Evolutionary conservation across 2,888 invertebrate genomes (phyloP).

Genomic region (Torymus auratus): DNA sequence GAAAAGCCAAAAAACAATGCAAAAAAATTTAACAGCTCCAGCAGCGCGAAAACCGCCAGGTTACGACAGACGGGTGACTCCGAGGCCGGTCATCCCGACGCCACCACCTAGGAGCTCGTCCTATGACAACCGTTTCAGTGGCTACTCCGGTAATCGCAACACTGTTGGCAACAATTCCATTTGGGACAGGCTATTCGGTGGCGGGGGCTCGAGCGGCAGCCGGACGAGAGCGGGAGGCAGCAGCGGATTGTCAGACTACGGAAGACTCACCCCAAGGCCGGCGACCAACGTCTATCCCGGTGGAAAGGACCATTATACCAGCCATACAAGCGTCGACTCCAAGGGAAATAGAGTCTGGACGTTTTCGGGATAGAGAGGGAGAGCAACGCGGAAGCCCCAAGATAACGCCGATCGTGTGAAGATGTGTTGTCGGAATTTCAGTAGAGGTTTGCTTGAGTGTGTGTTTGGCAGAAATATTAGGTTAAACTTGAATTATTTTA

Average conservation of each 20-base stretch:
- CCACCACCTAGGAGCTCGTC: constrained; percentile 70
- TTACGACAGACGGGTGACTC: constrained; percentile 53
- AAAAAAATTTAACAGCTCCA: constrained; percentile 64
- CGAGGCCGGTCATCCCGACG: constrained; percentile 63
- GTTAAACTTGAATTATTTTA: too few relatives aligned
- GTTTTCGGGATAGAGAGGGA: constrained; percentile 65
- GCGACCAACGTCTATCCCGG: constrained; percentile 55
- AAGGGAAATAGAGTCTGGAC: constrained; percentile 72
- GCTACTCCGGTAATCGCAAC: constrained; percentile 66
- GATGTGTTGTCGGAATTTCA: background rate
- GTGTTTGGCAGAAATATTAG: background rate
- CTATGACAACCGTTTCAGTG: constrained; percentile 61
- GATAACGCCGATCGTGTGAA: background rate
- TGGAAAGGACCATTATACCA: constrained; percentile 65
- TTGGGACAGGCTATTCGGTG: constrained; percentile 67
- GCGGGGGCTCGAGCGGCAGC: constrained; percentile 7
- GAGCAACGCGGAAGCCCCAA: background rate
- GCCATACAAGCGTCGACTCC: constrained; percentile 67
- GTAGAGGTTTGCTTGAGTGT: background rate
- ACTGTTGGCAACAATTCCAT: constrained; percentile 66
- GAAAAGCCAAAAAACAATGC: constrained; percentile 19
- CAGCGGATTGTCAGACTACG: constrained; percentile 38
- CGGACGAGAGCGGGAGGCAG: background rate
- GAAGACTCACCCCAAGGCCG: constrained; percentile 60
- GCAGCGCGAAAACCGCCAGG: constrained; percentile 60